Conservation (phyloP, 2,888 invertebrate genomes). For the Nezara viridula region DNA sequence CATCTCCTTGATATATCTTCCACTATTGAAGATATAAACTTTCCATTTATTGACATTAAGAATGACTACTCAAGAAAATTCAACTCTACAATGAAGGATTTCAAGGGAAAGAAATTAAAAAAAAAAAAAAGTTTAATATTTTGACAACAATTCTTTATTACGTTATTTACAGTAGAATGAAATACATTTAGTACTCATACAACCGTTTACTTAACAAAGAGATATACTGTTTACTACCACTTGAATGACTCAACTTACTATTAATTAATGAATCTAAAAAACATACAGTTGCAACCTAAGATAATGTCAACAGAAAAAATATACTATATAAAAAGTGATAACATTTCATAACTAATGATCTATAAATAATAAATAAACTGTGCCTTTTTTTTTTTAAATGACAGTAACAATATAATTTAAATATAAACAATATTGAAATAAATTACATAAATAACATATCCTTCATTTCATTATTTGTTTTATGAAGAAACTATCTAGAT, state of each 20-base stretch:
- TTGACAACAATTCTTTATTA: slow-evolving; percentile 38
- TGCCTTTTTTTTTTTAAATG: neutral
- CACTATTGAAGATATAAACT: too few species aligned
- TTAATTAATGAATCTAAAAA: neutral
- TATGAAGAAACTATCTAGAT: neutral
- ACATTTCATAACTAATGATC: neutral
- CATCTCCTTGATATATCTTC: too few species aligned
- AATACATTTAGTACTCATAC: slow-evolving; percentile 11
- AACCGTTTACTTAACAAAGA: neutral
- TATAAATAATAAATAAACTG: neutral
- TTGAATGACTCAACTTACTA: neutral
- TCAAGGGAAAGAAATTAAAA: neutral
- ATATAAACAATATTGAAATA: neutral
- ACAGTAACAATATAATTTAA: neutral
- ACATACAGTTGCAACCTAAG: neutral
- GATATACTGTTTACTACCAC: neutral
- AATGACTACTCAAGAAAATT: too few species aligned
- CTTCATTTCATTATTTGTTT: neutral
- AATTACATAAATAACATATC: neutral
- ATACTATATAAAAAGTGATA: neutral
- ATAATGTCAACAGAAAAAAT: neutral
- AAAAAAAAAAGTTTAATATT: neutral
- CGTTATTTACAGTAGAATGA: slow-evolving; percentile 19
- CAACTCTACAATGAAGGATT: too few species aligned
- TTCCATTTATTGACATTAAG: too few species aligned